phyloP scores from a whole-genome alignment of 2,797 vertebrate species.

The Monodelphis domestica region DNA sequence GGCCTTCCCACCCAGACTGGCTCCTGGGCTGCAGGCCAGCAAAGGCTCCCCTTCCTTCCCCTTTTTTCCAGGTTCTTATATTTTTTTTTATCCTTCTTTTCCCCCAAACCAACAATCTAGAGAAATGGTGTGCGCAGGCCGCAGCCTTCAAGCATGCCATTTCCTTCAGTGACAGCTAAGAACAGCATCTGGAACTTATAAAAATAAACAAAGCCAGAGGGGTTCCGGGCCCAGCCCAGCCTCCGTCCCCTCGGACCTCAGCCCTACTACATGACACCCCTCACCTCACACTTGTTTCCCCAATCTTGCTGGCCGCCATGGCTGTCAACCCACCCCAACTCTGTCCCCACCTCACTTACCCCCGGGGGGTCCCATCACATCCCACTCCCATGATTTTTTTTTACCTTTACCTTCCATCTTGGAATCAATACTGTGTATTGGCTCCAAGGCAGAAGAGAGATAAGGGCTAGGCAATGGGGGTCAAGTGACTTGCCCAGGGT shows the following conservation, averaged over 20 bases:
- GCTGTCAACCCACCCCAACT: background rate
- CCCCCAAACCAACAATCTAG: background rate
- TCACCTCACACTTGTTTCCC: background rate
- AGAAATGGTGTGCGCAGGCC: background rate
- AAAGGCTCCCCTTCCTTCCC: background rate
- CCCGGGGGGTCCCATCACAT: background rate
- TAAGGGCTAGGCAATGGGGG: no score
- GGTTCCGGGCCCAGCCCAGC: background rate
- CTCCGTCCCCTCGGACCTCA: background rate
- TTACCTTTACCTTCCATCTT: no score
- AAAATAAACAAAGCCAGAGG: constrained; percentile 29
- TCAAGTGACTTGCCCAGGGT: no score
- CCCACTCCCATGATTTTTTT: background rate
- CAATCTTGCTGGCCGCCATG: background rate
- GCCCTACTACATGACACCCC: background rate
- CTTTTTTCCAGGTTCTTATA: background rate
- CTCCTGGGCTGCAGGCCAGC: constrained; percentile 11
- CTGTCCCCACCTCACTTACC: background rate
- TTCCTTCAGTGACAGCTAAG: constrained; percentile 60
- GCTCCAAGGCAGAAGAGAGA: no score
- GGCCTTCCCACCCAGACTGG: background rate
- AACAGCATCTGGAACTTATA: constrained; percentile 55
- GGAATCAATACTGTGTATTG: no score
- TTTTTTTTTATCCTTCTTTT: constrained; percentile 1
- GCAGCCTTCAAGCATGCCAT: constrained; percentile 15